phyloP scores from a whole-genome alignment of 2,888 invertebrate genomes.

The Agriotes lineatus region DNA sequence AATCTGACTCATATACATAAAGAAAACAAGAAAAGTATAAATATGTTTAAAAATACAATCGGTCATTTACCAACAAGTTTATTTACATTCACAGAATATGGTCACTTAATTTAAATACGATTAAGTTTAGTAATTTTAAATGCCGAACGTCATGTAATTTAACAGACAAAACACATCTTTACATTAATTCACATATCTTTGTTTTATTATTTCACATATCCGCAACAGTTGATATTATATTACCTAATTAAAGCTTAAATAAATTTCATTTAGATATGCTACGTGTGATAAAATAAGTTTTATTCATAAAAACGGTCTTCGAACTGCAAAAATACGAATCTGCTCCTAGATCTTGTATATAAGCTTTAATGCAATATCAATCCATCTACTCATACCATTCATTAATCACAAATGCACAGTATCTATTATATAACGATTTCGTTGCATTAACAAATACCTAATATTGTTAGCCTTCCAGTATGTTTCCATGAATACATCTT shows the following conservation, averaged over 20 bases:
- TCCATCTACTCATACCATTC: not conserved
- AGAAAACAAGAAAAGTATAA: too few relatives aligned
- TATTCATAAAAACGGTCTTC: not conserved
- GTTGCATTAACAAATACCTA: conserved; percentile 1
- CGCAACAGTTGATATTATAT: conserved; percentile 6
- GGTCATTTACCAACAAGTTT: conserved; percentile 25
- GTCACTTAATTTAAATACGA: conserved; percentile 13
- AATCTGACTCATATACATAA: too few relatives aligned
- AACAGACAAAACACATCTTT: conserved; percentile 13
- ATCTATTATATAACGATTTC: conserved; percentile 6
- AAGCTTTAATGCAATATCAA: conserved; percentile 5
- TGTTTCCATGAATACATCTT: not conserved
- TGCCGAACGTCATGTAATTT: conserved; percentile 5
- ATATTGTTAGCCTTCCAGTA: not conserved
- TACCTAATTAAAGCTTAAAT: conserved; percentile 12
- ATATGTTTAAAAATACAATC: not conserved
- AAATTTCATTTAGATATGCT: conserved; percentile 16
- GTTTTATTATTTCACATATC: not conserved
- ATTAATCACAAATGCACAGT: not conserved
- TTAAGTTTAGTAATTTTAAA: conserved; percentile 12
- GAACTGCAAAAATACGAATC: conserved; percentile 10
- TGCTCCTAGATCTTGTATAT: not conserved
- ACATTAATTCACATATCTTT: conserved; percentile 16
- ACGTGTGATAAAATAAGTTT: conserved; percentile 12
- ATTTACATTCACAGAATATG: conserved; percentile 25